These are phyloP conservation scores for Cebidichthys violaceus DNA, from an alignment of 2,113 vertebrate genomes.

Conservation along the genomic window DNA sequence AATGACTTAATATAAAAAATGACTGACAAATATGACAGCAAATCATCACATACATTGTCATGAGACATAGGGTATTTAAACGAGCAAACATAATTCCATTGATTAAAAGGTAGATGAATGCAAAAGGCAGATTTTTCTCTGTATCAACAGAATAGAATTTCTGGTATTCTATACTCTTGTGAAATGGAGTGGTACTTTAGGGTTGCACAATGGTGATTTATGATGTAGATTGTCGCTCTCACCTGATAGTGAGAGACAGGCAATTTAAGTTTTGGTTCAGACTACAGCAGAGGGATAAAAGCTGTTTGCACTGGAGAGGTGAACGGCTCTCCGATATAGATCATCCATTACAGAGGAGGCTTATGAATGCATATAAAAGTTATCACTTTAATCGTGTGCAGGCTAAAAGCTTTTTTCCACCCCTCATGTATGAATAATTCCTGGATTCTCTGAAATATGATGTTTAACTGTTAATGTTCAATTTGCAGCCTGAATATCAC, in stretches of 20 bases:
- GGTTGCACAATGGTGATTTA: conserved; percentile 19
- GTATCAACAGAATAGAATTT: conserved; percentile 40
- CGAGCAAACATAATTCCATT: conserved; percentile 17
- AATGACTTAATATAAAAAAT: background rate
- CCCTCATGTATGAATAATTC: conserved; percentile 50
- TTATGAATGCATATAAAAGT: conserved; percentile 44
- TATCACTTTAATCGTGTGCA: conserved; percentile 41
- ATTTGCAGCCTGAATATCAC: conserved; percentile 3
- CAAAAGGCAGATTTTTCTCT: conserved; percentile 35
- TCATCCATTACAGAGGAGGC: conserved; percentile 53
- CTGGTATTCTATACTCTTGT: conserved; percentile 15
- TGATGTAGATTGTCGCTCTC: conserved; percentile 55
- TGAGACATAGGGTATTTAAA: conserved; percentile 5
- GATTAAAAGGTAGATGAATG: conserved; percentile 27
- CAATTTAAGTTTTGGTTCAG: conserved; percentile 57
- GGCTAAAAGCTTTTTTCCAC: conserved; percentile 47
- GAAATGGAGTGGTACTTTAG: conserved; percentile 26
- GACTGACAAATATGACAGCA: background rate
- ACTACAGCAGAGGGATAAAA: conserved; percentile 53
- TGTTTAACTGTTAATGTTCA: background rate
- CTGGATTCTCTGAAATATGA: conserved; percentile 12
- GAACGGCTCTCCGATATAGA: conserved; percentile 50
- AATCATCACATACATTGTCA: conserved; percentile 23
- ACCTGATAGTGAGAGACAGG: conserved; percentile 51
- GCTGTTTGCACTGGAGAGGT: conserved; percentile 41